These are phyloP conservation scores for Coregonus sp. DNA, from an alignment of 2,797 vertebrate species.

Conservation along the genomic window DNA sequence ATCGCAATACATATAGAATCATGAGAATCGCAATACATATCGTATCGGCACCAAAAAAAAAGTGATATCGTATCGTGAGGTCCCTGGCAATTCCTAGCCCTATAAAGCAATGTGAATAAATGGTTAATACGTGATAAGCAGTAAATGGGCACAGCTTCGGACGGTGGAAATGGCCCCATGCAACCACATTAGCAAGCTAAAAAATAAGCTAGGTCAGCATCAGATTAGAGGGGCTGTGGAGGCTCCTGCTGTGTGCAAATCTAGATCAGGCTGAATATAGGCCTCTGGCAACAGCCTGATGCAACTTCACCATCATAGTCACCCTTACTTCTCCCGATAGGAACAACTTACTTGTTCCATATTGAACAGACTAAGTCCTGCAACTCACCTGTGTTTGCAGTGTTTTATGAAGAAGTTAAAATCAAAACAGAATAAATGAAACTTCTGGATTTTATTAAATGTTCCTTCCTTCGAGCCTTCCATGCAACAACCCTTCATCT, in stretches of 20 bases:
- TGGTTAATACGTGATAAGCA: too few species aligned
- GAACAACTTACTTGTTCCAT: not conserved
- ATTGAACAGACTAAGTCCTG: not conserved
- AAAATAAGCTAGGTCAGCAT: slow-evolving; percentile 3
- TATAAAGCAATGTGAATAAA: too few species aligned
- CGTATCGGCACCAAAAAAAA: too few species aligned
- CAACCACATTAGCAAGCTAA: not conserved
- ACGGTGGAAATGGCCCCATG: not conserved
- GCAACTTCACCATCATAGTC: not conserved
- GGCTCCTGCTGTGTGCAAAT: not conserved
- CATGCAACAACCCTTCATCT: not conserved
- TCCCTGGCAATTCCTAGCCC: too few species aligned
- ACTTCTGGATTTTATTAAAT: too few species aligned
- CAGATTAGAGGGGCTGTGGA: not conserved
- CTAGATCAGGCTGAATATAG: not conserved
- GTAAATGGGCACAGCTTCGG: not conserved
- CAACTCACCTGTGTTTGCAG: not conserved
- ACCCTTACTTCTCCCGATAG: not conserved
- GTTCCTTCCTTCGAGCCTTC: too few species aligned
- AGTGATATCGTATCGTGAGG: too few species aligned
- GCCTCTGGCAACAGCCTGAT: not conserved
- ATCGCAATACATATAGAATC: too few species aligned
- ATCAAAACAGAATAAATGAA: not conserved
- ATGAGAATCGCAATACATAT: too few species aligned
- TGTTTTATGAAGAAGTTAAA: not conserved